These are phyloP conservation scores for Tenthredo notha DNA, from an alignment of 2,888 invertebrate genomes.

Conservation along the genomic window DNA sequence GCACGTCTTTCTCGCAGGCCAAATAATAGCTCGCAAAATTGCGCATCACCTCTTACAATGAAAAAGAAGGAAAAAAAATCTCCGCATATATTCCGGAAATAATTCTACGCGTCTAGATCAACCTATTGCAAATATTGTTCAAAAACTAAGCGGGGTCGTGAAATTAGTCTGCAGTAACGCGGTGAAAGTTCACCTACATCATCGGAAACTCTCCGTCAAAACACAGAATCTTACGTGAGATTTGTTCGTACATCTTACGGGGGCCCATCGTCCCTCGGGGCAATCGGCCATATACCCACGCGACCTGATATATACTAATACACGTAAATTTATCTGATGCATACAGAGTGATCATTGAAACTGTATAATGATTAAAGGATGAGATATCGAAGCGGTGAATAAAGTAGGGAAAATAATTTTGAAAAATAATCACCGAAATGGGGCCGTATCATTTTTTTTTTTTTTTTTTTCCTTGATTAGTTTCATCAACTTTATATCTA, in stretches of 20 bases:
- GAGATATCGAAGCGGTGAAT: not conserved
- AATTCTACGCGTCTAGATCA: not conserved
- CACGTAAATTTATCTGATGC: not conserved
- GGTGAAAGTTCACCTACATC: conserved; percentile 52
- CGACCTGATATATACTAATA: not conserved
- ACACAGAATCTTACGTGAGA: conserved; percentile 33
- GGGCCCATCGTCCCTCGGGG: conserved; percentile 38
- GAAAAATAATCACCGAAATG: not conserved
- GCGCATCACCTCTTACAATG: not conserved
- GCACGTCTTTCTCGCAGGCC: not conserved
- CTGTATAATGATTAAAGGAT: not conserved
- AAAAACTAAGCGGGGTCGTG: conserved; percentile 18
- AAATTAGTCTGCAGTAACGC: not conserved
- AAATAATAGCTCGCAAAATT: not conserved
- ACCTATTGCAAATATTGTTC: not conserved
- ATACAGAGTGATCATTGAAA: not conserved
- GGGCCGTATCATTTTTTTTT: not conserved
- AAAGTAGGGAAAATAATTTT: not conserved
- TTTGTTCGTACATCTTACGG: conserved; percentile 8
- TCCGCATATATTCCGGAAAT: not conserved
- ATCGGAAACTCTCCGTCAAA: conserved; percentile 26
- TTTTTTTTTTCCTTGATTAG: not conserved
- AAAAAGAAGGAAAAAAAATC: not conserved
- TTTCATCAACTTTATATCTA: not conserved
- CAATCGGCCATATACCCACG: conserved; percentile 49